Base-by-base conservation (phyloP, 2,113 vertebrate genomes). In the Hassar affinis region DNA sequence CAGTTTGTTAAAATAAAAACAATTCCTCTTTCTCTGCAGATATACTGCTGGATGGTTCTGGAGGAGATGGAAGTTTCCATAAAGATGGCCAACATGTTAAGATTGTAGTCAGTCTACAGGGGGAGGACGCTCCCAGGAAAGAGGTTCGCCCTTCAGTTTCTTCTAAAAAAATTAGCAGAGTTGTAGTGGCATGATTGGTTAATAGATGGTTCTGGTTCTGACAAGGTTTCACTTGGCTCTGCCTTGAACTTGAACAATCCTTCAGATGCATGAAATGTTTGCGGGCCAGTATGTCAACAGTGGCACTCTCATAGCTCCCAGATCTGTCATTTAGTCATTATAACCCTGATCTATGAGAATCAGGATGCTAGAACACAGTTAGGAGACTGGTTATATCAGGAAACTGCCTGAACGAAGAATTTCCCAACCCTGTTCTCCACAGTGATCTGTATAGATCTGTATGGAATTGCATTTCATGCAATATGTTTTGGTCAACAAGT, bases 31-130 rank as follows among this genome's bases (percentile, higher is more conserved):
- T 6, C 27, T 64, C 6, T 88, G 59, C 92, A 99, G 98, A 99
- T 92, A 98, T 99, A 95, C 92, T 99, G 87, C 90, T 99, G 88
- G 97, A 99, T 87, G 97, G 98, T 89, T 91, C 94, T 30, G 92
- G 93, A 30, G 94, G 95, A 42, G 98, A 99, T 68, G 95, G 96
- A 79, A 94, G 93, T 78, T 85, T 88, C 84, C 94, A 96, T 85
- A 99, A 97, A 83, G 98, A 99, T 86, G 96, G 97, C 75, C 94
- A 97, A 69, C 96, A 95, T 0, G 98, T 99, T 87, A 99, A 96
- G 92, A 96, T 99, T 66, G 91, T 98, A 2, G 96, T 99, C 93
- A 96, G 30, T 90, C 94, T 98, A 89, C 94, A 96, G 59, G 95
- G 95, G 57, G 95, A 97, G 17, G 92, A 95, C 89, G 88, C 93